Evolutionary conservation across 2,113 vertebrate species (phyloP), one percentile per base, ranked within the genome.

Genomic region (Pteruthius melanotis): DNA sequence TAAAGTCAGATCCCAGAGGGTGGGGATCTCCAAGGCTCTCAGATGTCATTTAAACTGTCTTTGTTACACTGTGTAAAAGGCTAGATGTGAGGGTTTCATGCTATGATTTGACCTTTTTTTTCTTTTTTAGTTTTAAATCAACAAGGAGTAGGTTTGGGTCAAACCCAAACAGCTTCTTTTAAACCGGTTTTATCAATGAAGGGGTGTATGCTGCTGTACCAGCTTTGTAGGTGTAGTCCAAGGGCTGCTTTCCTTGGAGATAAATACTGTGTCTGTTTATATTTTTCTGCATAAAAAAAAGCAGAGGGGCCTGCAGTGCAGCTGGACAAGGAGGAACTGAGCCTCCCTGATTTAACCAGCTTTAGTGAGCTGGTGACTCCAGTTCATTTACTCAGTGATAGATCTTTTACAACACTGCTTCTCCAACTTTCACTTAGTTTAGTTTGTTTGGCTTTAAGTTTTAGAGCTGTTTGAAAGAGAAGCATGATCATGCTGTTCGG

Each of bases 381-480:
- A 31, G 8, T 80, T 96, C 85, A 57, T 82, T 91, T 87, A 74
- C 74, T 50, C 47, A 23, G 39, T 33, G 39, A 65, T 47, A 78
- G 44, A 30, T 70, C 56, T 87, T 59, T 89, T 85, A 52, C 54
- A 71, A 40, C 35, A 10, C 40, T 86, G 44, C 42, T 84, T 92
- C 71, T 88, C 45, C 79, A 84, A 8, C 68, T 94, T 96, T 90
- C 37, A 8, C 52, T 94, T 91, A 61, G 24, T 88, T 96, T 68
- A 81, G 56, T 85, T 91, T 60, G 54, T 63, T 92, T 87, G 68
- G 57, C 63, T 91, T 90, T 53, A 31, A 70, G 66, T 76, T 95
- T 90, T 65, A 54, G 53, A 33, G 65, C 70, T 90, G 45, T 92
- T 81, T 93, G 83, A 89, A 96, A 92, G 77, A 84, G 85, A 77